phyloP scores from a whole-genome alignment of 2,113 vertebrate genomes.

The Otolemur garnettii region DNA sequence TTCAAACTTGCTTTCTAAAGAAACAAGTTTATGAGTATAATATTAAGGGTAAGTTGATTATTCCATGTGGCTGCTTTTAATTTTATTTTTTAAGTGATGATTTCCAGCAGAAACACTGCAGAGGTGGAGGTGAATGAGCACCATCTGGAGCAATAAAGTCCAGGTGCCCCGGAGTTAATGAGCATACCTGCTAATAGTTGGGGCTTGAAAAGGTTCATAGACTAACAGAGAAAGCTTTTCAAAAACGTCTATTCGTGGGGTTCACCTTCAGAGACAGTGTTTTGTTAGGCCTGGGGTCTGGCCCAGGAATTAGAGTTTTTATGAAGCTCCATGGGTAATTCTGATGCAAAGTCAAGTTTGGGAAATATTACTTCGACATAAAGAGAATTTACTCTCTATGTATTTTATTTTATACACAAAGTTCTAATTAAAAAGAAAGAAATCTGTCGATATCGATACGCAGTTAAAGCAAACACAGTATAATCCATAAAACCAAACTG shows the following conservation, averaged over 20 bases:
- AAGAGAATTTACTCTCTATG: background rate
- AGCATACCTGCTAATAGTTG: background rate
- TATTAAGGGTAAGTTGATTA: background rate
- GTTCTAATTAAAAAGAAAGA: constrained; percentile 34
- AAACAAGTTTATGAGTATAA: background rate
- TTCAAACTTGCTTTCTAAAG: constrained; percentile 28
- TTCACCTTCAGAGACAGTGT: background rate
- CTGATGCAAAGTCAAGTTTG: background rate
- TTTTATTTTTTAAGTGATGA: constrained; percentile 31
- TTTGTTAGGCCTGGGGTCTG: background rate
- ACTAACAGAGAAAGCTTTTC: background rate
- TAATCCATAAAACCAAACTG: background rate
- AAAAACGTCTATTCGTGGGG: background rate
- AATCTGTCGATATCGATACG: background rate
- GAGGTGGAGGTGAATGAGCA: background rate
- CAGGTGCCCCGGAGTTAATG: background rate
- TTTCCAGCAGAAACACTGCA: background rate
- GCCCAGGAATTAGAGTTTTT: background rate
- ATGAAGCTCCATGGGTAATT: constrained; percentile 1
- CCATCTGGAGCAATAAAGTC: background rate
- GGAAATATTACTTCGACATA: constrained; percentile 33
- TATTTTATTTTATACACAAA: background rate
- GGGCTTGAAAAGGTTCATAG: background rate
- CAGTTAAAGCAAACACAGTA: background rate
- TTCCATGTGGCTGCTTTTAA: constrained; percentile 13